Evolutionary conservation across 2,888 invertebrate genomes (phyloP).

Genomic region (Odontocolon sp.): DNA sequence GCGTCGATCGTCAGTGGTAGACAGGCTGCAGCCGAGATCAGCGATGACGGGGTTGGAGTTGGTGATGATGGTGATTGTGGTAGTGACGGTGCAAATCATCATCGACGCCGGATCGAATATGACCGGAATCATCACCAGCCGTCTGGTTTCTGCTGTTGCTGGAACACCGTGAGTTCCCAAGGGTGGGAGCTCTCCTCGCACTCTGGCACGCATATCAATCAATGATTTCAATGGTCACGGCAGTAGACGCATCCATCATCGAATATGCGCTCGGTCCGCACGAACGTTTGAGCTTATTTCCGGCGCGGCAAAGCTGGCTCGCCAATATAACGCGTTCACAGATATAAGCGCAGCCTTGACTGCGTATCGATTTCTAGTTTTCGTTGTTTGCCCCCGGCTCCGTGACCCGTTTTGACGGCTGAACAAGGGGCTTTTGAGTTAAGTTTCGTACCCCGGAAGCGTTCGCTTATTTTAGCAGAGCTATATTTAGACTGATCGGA

Average conservation of each 20-base stretch:
- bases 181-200: not conserved
- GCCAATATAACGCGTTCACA: conserved; percentile 8
- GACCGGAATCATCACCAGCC: conserved; percentile 20
- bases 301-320: conserved; percentile 21
- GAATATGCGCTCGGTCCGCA: conserved; percentile 1
- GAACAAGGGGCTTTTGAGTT: not conserved
- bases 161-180: conserved; percentile 68
- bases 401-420: conserved; percentile 1
- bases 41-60: conserved; percentile 15
- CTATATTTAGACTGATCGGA: conserved; percentile 43
- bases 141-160: conserved; percentile 60
- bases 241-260: conserved; percentile 31
- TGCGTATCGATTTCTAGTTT: conserved; percentile 38
- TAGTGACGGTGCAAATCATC: conserved; percentile 36
- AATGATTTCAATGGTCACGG: conserved; percentile 40
- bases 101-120: conserved; percentile 22
- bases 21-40: conserved; percentile 8
- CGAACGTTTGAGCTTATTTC: conserved; percentile 40
- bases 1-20: conserved; percentile 23
- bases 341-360: conserved; percentile 30
- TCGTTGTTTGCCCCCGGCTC: conserved; percentile 25
- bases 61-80: conserved; percentile 19
- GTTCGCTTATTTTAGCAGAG: conserved; percentile 51
- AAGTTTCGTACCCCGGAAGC: conserved; percentile 54
- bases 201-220: conserved; percentile 39